Evolutionary conservation across 2,113 vertebrate species (phyloP), one percentile per base, ranked within the genome.

Genomic region (Gobio gobio): DNA sequence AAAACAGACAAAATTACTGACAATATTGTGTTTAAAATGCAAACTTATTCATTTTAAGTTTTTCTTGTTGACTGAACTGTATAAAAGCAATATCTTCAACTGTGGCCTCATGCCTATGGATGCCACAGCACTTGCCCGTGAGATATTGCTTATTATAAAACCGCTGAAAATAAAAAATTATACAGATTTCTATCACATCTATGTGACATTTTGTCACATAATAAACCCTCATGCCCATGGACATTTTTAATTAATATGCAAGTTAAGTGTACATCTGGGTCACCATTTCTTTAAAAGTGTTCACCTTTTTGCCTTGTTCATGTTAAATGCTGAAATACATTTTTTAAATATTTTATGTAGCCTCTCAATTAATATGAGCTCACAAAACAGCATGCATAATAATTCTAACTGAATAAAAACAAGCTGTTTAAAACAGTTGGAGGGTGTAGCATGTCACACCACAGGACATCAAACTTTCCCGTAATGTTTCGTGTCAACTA

Each of bases 291-390:
- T 40, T 40, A 36, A 36, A 36, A 36, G 36, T 36, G 36, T 36
- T 36, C 36, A 4, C 5, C 68, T 14, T 74, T 74, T 24, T 74
- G 43, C 43, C 47, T 49, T 49, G 26, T 77, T 36, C 0, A 59
- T 40, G 22, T 78, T 9, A 59, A 78, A 59, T 36, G 10, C 33
- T 56, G 2, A 77, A 22, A 58, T 58, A 10, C 4, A 58, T 22
- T 36, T 72, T 72, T 22, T 8, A 56, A 54, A 56, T 16, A 36
- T 33, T n/a, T 18, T 56, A 40, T 40, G 49, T 13, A 77, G 51
- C 20, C 36, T 72, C 36, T 45, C 20, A n/a, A 73, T 43, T 56
- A 77, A 59, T n/a, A 78, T n/a, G 20, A 78, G 76, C 51, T 59
- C 33, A 78, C 33, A 59, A 40, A 59, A 51, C 20, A 56, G 33